Evolutionary conservation across 1,140 invertebrate genomes (phyloP), one percentile per base, ranked within the genome.

Genomic region (Monochamus saltuarius): DNA sequence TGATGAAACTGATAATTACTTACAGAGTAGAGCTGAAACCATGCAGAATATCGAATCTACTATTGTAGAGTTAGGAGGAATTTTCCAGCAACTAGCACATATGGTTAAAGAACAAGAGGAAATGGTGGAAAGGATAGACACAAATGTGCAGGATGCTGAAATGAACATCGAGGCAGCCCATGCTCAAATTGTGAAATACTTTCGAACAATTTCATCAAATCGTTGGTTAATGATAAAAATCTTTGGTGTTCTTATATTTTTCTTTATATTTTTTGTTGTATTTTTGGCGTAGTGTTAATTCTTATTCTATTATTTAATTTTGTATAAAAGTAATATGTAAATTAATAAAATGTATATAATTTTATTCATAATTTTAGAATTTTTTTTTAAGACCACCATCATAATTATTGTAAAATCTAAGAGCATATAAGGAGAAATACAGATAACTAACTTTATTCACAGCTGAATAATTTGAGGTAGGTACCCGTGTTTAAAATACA

Each of bases 81-180:
- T 99, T 75, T 99, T 99, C 75, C 91, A 94, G 73, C 97, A 99
- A 76, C 80, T 99, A 64, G 96, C 97, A 14, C 90, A 94, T 73
- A 97, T 99, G 94, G 96, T 99, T 17, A 97, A 98, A 75, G 97
- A 99, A 79, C 98, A 99, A 80, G 96, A 98, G 79, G 97, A 99
- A 83, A 93, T 97, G 80, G 96, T 99, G 90, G 93, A 95, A 69
- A 87, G 97, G 75, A 99, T 99, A 78, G 97, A 99, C 80, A 85
- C 90, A 3, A 99, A 99, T 82, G 89, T 99, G 58, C 92, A 97
- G 77, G 93, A 98, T 75, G 89, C 97, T 2, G 90, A 93, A 76
- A 74, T 98, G 69, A 99, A 99, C 80, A 94, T 99, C 36, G 96
- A 98, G 82, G 93, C 94, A 47, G 98, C 97, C 14, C 97, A 99